Evolutionary conservation across 2,888 invertebrate species (phyloP).

Genomic region (Clunio marinus): DNA sequence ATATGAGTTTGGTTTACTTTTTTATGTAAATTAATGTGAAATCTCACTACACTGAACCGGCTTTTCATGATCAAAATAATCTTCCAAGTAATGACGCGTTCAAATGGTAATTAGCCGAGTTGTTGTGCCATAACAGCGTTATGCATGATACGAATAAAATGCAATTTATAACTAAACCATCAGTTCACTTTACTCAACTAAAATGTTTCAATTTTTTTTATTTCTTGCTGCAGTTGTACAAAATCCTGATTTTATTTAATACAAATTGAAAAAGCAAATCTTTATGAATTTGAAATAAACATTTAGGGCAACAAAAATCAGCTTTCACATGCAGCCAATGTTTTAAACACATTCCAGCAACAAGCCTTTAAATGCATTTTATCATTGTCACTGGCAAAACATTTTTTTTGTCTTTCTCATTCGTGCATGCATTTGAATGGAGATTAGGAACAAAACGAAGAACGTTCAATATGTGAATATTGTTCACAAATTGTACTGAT

Average conservation of each 20-base stretch:
- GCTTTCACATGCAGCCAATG: neutral
- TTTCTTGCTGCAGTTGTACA: too few species aligned
- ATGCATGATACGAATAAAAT: neutral
- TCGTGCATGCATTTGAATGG: neutral
- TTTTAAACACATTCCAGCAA: neutral
- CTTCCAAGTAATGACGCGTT: too few species aligned
- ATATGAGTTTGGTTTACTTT: too few species aligned
- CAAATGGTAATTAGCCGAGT: conserved; percentile 1
- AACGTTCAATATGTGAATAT: neutral
- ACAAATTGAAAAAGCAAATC: too few species aligned
- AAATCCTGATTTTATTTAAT: too few species aligned
- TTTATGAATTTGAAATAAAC: conserved; percentile 21
- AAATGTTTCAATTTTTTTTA: neutral
- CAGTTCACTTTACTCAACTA: neutral
- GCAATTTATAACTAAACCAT: conserved; percentile 6
- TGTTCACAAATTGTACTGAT: neutral
- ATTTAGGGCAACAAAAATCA: conserved; percentile 1
- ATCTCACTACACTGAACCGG: too few species aligned
- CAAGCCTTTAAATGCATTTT: neutral
- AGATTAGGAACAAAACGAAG: conserved; percentile 13
- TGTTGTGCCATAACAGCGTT: neutral
- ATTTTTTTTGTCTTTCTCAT: neutral
- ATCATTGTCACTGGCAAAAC: conserved; percentile 11
- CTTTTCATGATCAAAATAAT: too few species aligned
- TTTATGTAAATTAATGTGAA: too few species aligned